Percentiles rank a stretch among this genome's conserved stretches.
These are phyloP conservation scores for Brienomyrus brachyistius DNA, from an alignment of 2,113 vertebrate species.

Conservation along the genomic window DNA sequence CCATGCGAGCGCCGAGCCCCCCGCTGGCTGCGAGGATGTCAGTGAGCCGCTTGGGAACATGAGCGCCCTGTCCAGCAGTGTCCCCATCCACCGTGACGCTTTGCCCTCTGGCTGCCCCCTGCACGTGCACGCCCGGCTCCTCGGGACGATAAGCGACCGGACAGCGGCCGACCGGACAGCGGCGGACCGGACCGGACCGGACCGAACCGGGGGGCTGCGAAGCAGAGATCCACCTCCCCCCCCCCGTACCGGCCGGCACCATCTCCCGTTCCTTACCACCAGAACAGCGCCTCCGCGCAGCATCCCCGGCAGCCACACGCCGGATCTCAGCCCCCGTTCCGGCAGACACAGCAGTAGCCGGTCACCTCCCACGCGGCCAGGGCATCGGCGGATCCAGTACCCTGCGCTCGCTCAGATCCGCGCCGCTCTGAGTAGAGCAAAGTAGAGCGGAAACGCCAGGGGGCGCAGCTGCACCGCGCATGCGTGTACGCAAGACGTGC, in stretches of 20 bases:
- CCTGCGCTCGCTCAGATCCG: neutral
- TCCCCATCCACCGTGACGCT: neutral
- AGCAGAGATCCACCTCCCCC: neutral
- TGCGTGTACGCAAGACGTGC: neutral
- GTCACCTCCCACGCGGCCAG: neutral
- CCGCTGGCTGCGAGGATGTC: neutral
- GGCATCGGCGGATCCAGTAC: neutral
- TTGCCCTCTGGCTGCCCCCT: neutral
- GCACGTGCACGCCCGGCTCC: neutral
- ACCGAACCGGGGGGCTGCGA: neutral
- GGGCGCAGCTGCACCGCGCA: neutral
- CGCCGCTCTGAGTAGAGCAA: neutral
- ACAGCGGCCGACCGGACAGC: neutral
- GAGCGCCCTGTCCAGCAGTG: neutral
- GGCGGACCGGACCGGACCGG: neutral
- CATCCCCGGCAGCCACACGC: neutral
- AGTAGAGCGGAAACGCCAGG: neutral
- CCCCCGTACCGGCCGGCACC: neutral
- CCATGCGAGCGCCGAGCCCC: neutral
- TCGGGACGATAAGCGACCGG: neutral
- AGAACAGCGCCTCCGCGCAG: neutral
- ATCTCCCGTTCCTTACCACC: neutral
- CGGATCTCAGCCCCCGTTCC: neutral
- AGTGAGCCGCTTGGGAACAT: neutral
- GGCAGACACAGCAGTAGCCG: neutral